A percentile compares a stretch with the other conserved stretches of the same genome.
Evolutionary conservation across 2,113 vertebrate species (phyloP).

Genomic region (Butorides virescens): DNA sequence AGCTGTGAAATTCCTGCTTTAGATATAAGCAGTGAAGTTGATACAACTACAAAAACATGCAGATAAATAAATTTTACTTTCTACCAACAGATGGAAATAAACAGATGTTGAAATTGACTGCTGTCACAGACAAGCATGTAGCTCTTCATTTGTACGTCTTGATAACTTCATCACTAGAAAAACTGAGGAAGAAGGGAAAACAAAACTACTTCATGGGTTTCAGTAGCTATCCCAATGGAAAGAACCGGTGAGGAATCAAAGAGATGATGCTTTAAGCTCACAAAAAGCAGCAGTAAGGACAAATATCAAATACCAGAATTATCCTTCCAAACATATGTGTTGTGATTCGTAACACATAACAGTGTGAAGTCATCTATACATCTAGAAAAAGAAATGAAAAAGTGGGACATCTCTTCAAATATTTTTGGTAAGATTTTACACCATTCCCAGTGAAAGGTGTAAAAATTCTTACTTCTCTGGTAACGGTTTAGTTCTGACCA

Average conservation of each 20-base stretch:
- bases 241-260: not conserved
- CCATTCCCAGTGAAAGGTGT: not conserved
- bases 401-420: not conserved
- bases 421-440: not conserved
- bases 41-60: not conserved
- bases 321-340: not conserved
- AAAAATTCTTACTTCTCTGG: not conserved
- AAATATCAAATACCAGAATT: not conserved
- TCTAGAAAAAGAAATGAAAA: not conserved
- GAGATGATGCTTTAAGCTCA: not conserved
- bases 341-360: not conserved
- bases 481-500: not conserved
- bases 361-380: not conserved
- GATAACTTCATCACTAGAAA: slow-evolving; percentile 14
- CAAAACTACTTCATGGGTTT: not conserved
- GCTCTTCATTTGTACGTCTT: not conserved
- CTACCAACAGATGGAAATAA: slow-evolving; percentile 28
- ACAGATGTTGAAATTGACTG: slow-evolving; percentile 6
- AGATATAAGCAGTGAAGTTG: not conserved
- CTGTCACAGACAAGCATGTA: not conserved
- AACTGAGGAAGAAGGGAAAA: not conserved
- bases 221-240: not conserved
- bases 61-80: not conserved
- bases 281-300: not conserved
- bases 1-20: not conserved